Conservation (phyloP, 2,888 invertebrate genomes). For the Hypsopygia costalis region DNA sequence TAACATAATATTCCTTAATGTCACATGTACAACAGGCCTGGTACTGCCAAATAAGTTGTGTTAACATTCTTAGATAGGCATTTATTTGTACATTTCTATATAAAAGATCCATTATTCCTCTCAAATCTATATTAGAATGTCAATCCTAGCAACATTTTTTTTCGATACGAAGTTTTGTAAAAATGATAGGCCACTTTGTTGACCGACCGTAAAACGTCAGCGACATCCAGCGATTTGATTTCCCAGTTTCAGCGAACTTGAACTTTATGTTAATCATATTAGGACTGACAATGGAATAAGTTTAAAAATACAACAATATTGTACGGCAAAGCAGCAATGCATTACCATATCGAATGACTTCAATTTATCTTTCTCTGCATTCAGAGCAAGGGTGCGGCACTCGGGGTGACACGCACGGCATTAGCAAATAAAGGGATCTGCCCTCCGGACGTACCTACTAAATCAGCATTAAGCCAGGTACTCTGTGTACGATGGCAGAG, state of each 20-base stretch:
- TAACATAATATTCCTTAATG: no score
- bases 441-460: slow-evolving; percentile 15
- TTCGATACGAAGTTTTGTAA: no score
- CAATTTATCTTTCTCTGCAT: slow-evolving; percentile 44
- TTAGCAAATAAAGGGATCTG: slow-evolving; percentile 36
- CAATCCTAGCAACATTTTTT: no score
- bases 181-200: no score
- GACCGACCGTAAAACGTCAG: no score
- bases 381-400: slow-evolving; percentile 34
- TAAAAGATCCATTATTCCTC: no score
- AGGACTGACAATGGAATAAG: neutral
- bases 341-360: slow-evolving; percentile 44
- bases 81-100: no score
- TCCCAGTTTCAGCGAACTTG: neutral
- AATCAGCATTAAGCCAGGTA: slow-evolving; percentile 35
- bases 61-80: no score
- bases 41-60: no score
- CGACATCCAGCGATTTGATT: no score
- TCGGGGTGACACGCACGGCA: slow-evolving; percentile 31
- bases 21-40: no score
- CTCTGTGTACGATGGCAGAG: neutral
- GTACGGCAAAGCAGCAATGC: slow-evolving; percentile 30
- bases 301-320: slow-evolving; percentile 3
- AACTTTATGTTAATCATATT: neutral
- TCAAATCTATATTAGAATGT: no score